Evolutionary conservation across 2,113 vertebrate genomes (phyloP).

Genomic region (Grammomys dolichurus): DNA sequence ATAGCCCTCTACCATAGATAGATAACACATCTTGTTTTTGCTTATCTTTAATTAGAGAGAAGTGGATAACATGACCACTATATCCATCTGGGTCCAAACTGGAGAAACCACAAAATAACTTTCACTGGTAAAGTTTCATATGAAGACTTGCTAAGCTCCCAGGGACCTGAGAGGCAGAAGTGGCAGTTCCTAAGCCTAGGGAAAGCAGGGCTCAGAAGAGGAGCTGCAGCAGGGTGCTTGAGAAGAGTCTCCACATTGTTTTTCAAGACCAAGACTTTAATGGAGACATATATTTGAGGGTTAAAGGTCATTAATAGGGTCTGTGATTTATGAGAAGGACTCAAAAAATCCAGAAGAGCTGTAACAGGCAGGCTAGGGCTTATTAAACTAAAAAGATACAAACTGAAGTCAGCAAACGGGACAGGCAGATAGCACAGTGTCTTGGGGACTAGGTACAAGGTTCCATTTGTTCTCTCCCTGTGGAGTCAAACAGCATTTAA

Average conservation of each 20-base stretch:
- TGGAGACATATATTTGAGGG: background rate
- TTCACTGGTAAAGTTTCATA: background rate
- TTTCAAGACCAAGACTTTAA: background rate
- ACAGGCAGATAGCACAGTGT: background rate
- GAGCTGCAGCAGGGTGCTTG: background rate
- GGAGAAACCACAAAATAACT: background rate
- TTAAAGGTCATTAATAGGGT: background rate
- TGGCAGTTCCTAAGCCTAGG: background rate
- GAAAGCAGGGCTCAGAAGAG: background rate
- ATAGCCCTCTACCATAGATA: background rate
- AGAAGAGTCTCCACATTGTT: background rate
- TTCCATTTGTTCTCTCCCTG: background rate
- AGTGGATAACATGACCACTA: background rate
- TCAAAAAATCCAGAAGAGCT: background rate
- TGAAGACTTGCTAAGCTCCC: background rate
- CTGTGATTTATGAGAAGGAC: background rate
- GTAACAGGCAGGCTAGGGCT: background rate
- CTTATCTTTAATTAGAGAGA: background rate
- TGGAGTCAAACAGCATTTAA: background rate
- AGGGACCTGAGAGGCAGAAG: background rate
- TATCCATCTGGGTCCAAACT: background rate
- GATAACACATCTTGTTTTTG: background rate
- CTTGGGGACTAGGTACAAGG: background rate
- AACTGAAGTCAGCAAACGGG: background rate
- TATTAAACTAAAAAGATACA: background rate